Evolutionary conservation across 2,888 invertebrate species (phyloP), one percentile per base, ranked within the genome.

Genomic region (Aricia artaxerxes): DNA sequence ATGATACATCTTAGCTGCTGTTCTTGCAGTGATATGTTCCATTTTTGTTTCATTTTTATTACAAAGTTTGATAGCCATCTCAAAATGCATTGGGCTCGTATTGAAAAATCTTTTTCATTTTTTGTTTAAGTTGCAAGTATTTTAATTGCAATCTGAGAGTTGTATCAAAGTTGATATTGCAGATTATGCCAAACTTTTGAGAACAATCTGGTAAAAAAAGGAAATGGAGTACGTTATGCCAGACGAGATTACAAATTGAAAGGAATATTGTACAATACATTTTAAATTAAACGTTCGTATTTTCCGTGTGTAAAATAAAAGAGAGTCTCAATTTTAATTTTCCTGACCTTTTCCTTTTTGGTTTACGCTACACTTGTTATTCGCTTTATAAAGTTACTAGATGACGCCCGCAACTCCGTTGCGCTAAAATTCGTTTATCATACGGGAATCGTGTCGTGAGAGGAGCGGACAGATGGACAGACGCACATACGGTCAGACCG

Each of bases 211-310:
- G 11, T 49, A 44, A 24, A 73, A 40, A 73, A 73, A 1, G 5
- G 40, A 40, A 73, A 44, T 44, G 44, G 44, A 44, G 16, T 73
- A 44, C 24, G 44, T 73, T 49, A 49, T 9, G 2, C 73, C n/a
- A 40, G 73, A 49, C 7, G n/a, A 73, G 24, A 44, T 44, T 9
- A 49, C 24, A 73, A 44, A 73, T 73, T 73, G 24, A 73, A 73
- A 49, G n/a, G 44, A 40, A 44, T 16, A 49, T 35, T 73, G 44
- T 44, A 49, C 24, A 44, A 73, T 73, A 4, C 11, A 38, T 49
- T 49, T 24, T 73, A 40, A 35, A 2, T 38, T 72, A 13, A 35
- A n/a, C 16, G 40, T 16, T 69, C 9, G 1, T 7, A 35, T 69
- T 69, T 69, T 69, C 4, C 35, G 64, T 69, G n/a, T 35, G 31